Evolutionary conservation across 2,113 vertebrate genomes (phyloP).

Genomic region (Pionites leucogaster): DNA sequence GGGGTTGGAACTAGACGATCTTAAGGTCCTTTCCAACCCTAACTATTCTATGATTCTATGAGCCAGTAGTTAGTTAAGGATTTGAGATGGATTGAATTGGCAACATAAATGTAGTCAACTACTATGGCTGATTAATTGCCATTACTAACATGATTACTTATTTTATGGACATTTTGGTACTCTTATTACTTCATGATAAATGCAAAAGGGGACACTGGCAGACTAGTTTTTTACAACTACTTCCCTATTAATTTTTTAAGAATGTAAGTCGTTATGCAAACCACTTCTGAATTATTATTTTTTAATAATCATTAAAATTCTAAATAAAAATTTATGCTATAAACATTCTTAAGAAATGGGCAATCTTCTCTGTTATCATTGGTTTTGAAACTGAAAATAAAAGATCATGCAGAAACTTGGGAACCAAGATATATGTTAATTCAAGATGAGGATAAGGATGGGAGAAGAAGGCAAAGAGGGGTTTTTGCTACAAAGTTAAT

Average conservation of each 20-base stretch:
- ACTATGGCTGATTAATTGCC: not conserved
- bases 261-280: slow-evolving; percentile 23
- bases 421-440: not conserved
- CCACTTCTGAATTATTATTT: not conserved
- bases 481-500: not conserved
- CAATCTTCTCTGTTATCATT: not conserved
- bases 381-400: not conserved
- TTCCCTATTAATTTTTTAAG: slow-evolving; percentile 47
- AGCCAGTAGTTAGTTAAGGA: not conserved
- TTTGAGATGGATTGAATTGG: not conserved
- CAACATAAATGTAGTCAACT: not conserved
- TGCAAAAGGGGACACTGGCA: not conserved
- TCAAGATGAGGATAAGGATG: not conserved
- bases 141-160: slow-evolving; percentile 32
- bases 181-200: not conserved
- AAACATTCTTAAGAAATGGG: not conserved
- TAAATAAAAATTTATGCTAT: not conserved
- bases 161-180: not conserved
- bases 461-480: not conserved
- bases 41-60: not conserved
- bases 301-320: not conserved
- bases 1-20: not conserved
- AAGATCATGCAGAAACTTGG: not conserved
- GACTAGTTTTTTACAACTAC: not conserved
- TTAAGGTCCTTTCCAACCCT: not conserved